Conservation (phyloP, 53 echinoderm and acorn worm species). For the Mesocentrotus franciscanus region DNA sequence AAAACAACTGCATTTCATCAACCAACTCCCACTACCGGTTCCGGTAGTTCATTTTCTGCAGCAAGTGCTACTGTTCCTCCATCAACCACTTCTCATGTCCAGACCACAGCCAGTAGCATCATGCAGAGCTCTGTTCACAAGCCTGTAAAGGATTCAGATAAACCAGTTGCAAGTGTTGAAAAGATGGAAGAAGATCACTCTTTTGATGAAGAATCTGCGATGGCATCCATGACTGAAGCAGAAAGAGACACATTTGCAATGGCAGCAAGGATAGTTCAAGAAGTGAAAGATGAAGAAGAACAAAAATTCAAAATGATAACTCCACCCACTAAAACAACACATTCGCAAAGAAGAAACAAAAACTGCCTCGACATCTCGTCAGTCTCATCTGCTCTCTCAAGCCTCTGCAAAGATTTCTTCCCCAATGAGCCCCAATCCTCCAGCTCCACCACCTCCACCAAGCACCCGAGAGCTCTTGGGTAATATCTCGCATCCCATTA, state of each 20-base stretch:
- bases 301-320: slow-evolving; percentile 59
- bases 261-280: slow-evolving; percentile 91
- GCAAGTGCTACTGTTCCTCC: slow-evolving; percentile 14
- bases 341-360: slow-evolving; percentile 45
- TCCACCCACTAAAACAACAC: slow-evolving; percentile 6
- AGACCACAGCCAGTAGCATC: slow-evolving; percentile 57
- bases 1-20: slow-evolving; percentile 26
- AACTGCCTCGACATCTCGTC: slow-evolving; percentile 6
- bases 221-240: slow-evolving; percentile 93
- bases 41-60: slow-evolving; percentile 27
- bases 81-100: neutral
- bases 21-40: neutral
- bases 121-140: neutral
- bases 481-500: slow-evolving; percentile 64
- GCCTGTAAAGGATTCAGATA: neutral
- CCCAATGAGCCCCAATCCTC: slow-evolving; percentile 68
- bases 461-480: slow-evolving; percentile 64
- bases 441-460: slow-evolving; percentile 61
- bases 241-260: slow-evolving; percentile 90
- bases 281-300: slow-evolving; percentile 78
- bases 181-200: slow-evolving; percentile 66
- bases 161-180: slow-evolving; percentile 3
- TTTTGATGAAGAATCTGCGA: slow-evolving; percentile 92
- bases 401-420: slow-evolving; percentile 32
- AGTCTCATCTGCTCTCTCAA: slow-evolving; percentile 57